A percentile compares a stretch with the other conserved stretches of the same genome.
Conservation (phyloP, 2,113 vertebrate species). For the Pristiophorus japonicus region DNA sequence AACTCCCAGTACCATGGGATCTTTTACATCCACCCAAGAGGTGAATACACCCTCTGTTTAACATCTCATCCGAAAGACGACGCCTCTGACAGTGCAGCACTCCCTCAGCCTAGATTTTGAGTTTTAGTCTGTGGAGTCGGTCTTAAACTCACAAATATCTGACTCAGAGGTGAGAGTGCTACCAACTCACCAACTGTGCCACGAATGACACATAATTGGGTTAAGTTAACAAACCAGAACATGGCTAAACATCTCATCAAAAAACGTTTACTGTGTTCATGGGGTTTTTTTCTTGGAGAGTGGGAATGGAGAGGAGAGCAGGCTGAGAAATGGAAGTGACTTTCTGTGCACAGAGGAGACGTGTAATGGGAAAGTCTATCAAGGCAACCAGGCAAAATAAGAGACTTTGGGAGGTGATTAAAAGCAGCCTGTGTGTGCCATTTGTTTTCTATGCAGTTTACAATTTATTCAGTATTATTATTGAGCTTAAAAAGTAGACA, state of each 20-base stretch:
- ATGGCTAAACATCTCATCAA: background rate
- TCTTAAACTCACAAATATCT: background rate
- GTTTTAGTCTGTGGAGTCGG: background rate
- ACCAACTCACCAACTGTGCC: background rate
- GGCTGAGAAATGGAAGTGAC: background rate
- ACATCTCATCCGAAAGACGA: background rate
- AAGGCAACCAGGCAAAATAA: background rate
- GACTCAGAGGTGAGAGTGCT: background rate
- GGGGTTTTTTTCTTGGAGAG: background rate
- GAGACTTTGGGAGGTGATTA: constrained; percentile 7
- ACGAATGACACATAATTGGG: background rate
- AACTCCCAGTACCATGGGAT: background rate
- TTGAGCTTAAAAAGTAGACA: constrained; percentile 14
- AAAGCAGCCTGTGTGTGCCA: background rate
- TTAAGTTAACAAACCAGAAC: background rate
- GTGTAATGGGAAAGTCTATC: background rate
- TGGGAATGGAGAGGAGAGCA: background rate
- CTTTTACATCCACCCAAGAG: background rate
- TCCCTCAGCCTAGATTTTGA: background rate
- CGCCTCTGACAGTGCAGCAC: background rate
- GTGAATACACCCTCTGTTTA: background rate
- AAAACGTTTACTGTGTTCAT: background rate
- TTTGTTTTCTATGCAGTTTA: constrained; percentile 23
- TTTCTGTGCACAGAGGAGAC: background rate
- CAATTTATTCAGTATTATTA: constrained; percentile 30